Conservation (phyloP, 2,113 vertebrate species). For the Dicerorhinus sumatrensis region DNA sequence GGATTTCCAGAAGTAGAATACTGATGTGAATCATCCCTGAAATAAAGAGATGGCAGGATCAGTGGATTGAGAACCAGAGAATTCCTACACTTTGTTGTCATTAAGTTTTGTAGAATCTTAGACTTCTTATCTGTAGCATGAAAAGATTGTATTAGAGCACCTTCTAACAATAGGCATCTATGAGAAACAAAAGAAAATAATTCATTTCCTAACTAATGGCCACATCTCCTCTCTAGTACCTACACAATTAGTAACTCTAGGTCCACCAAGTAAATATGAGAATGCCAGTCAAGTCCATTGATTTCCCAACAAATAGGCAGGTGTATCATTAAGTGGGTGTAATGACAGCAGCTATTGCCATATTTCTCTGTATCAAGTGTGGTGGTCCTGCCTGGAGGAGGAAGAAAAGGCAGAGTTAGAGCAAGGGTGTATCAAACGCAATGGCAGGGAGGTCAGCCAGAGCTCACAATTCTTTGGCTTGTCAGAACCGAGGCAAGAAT, state of each 20-base stretch:
- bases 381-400: background rate
- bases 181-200: slow-evolving; percentile 3
- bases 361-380: background rate
- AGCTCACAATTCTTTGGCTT: background rate
- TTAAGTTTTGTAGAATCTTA: background rate
- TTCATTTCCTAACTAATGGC: background rate
- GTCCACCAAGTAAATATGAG: background rate
- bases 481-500: background rate
- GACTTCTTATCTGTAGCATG: background rate
- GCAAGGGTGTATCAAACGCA: fast-evolving
- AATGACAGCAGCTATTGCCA: background rate
- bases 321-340: background rate
- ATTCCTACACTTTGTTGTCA: background rate
- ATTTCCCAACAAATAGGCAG: background rate
- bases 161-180: background rate
- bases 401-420: background rate
- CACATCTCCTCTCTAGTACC: background rate
- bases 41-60: background rate
- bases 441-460: background rate
- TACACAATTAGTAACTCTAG: background rate
- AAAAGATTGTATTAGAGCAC: background rate
- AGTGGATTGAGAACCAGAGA: background rate
- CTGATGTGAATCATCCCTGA: background rate
- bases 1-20: background rate
- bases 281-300: background rate